These are phyloP conservation scores for Semotilus atromaculatus DNA, from an alignment of 2,797 vertebrate species.

Conservation along the genomic window DNA sequence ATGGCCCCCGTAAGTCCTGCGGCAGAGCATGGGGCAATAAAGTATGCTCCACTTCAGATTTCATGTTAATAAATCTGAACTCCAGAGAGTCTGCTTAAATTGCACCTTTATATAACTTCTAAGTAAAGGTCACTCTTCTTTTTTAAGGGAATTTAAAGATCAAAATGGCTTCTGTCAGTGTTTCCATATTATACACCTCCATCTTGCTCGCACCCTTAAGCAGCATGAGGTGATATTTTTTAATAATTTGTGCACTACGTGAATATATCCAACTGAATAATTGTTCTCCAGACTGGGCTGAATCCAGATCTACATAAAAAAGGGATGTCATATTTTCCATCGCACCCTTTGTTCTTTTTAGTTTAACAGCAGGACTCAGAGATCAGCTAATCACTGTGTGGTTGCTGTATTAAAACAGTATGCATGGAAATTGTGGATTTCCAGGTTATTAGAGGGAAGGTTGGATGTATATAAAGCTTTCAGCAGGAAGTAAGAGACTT, in stretches of 20 bases:
- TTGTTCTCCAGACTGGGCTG: slow-evolving; percentile 49
- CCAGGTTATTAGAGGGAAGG: slow-evolving; percentile 47
- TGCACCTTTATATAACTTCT: slow-evolving; percentile 81
- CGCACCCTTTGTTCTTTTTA: slow-evolving; percentile 53
- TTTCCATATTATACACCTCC: slow-evolving; percentile 72
- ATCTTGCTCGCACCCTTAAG: slow-evolving; percentile 49
- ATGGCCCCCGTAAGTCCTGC: slow-evolving; percentile 57
- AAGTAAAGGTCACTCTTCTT: slow-evolving; percentile 78
- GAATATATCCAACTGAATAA: slow-evolving; percentile 50
- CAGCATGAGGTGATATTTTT: slow-evolving; percentile 61
- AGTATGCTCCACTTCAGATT: slow-evolving; percentile 72
- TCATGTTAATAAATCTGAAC: slow-evolving; percentile 77
- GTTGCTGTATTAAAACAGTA: slow-evolving; percentile 53
- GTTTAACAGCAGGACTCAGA: slow-evolving; percentile 50
- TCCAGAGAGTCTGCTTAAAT: slow-evolving; percentile 75
- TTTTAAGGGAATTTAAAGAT: slow-evolving; percentile 81
- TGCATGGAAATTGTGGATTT: slow-evolving; percentile 52
- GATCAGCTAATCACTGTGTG: slow-evolving; percentile 59
- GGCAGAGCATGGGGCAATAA: slow-evolving; percentile 65
- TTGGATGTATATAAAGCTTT: slow-evolving; percentile 36
- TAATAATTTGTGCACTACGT: slow-evolving; percentile 56
- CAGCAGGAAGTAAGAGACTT: slow-evolving; percentile 5
- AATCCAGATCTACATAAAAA: slow-evolving; percentile 53
- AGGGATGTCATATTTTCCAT: slow-evolving; percentile 53
- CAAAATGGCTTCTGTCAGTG: slow-evolving; percentile 75